Conservation (phyloP, 2,113 vertebrate species). For the Strix aluco region DNA sequence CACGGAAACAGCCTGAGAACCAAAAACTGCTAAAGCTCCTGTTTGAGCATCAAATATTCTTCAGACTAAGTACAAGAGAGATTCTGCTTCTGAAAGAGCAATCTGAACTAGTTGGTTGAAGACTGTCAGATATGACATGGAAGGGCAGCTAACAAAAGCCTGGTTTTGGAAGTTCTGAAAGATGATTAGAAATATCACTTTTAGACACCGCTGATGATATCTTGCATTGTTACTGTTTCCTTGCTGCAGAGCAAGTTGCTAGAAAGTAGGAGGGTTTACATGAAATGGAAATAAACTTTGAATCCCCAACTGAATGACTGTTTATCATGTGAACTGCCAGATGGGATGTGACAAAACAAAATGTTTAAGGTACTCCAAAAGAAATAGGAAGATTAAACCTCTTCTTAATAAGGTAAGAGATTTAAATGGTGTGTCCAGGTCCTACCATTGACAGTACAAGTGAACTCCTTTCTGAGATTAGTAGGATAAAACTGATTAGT, state of each 20-base stretch:
- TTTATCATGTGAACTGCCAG: background rate
- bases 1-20: background rate
- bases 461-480: background rate
- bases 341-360: background rate
- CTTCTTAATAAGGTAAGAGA: background rate
- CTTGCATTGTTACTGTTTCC: background rate
- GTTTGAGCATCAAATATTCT: background rate
- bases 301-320: background rate
- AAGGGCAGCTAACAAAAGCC: background rate
- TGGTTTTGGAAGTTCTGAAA: background rate
- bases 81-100: background rate
- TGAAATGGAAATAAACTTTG: background rate
- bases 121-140: background rate
- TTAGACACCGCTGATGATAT: background rate
- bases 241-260: background rate
- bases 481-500: conserved; percentile 19
- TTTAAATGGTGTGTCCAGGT: background rate
- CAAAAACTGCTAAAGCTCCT: background rate
- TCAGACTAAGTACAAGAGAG: background rate
- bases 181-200: background rate
- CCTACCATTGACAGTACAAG: background rate
- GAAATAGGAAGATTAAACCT: background rate
- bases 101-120: background rate
- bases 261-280: background rate
- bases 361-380: background rate